These are phyloP conservation scores for Oryctolagus cuniculus DNA, from an alignment of 2,113 vertebrate genomes.

Conservation along the genomic window DNA sequence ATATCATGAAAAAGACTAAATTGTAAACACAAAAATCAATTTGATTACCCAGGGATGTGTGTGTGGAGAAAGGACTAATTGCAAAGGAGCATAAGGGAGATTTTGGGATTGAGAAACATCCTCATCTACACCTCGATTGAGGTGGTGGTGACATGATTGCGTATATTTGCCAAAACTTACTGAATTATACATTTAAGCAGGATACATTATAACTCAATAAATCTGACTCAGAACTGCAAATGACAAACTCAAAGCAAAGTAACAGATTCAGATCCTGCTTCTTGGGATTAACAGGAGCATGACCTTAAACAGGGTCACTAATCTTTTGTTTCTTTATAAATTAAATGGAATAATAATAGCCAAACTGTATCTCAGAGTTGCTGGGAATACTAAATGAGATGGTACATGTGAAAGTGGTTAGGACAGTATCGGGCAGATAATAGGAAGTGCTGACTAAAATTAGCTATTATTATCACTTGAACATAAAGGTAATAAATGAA, in stretches of 20 bases:
- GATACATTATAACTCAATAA: neutral
- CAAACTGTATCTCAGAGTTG: neutral
- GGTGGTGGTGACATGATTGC: neutral
- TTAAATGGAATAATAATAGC: neutral
- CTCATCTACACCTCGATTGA: neutral
- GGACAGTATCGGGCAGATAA: neutral
- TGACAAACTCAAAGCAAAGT: neutral
- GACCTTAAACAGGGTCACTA: neutral
- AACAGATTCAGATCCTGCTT: neutral
- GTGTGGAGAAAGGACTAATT: neutral
- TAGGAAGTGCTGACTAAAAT: neutral
- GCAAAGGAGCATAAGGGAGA: rapidly evolving
- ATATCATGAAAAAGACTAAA: neutral
- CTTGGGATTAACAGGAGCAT: neutral
- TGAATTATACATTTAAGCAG: neutral
- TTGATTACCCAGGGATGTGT: neutral
- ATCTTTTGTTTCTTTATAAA: neutral
- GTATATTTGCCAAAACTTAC: neutral
- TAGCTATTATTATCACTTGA: neutral
- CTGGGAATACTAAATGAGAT: neutral
- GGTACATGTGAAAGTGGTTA: neutral
- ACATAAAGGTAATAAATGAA: neutral
- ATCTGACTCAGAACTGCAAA: neutral
- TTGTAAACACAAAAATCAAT: neutral
- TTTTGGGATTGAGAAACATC: neutral